Evolutionary conservation across 2,113 vertebrate species (phyloP), one percentile per base, ranked within the genome.

Genomic region (Lasiurus cinereus): DNA sequence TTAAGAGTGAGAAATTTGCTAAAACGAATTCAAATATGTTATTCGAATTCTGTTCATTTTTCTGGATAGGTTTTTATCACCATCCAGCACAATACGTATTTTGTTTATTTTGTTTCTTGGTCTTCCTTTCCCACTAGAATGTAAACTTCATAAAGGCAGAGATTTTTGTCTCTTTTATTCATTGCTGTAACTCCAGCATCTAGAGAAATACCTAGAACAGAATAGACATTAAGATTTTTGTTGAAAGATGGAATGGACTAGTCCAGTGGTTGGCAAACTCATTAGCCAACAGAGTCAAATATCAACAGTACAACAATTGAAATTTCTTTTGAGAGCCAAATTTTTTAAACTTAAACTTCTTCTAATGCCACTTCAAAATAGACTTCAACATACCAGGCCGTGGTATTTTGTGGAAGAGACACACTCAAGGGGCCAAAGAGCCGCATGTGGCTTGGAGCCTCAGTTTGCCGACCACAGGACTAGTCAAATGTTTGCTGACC

Each of bases 41-140:
- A 5, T 29, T 80, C 69, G 72, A 93, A 93, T 94, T 46, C 29
- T 79, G 2, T 79, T 74, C 59, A 46, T 86, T 93, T 92, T 83
- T 87, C 79, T 90, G 64, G 36, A 8, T 66, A 73, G 24, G 5
- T 62, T 39, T 62, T 56, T 56, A 82, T 92, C 13, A 54, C 39
- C 6, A 21, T 76, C 5, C 64, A 54, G 39, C 13, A 76, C 2
- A n/a, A 7, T 82, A 13, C 10, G n/a, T 48, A 39, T 36, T 88
- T 88, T 92, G 46, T 66, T 80, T 89, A 31, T 78, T 88, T 74
- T 74, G 14, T 64, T 5, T 69, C 18, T 76, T 91, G 43, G 31
- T 84, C 22, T 90, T 85, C 74, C 52, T 62, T 92, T 93, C 77
- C n/a, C 27, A 64, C 29, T 79, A 3, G 33, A 67, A 31, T n/a